phyloP scores from a whole-genome alignment of 2,113 vertebrate genomes.

The Cyprichromis sp. region DNA sequence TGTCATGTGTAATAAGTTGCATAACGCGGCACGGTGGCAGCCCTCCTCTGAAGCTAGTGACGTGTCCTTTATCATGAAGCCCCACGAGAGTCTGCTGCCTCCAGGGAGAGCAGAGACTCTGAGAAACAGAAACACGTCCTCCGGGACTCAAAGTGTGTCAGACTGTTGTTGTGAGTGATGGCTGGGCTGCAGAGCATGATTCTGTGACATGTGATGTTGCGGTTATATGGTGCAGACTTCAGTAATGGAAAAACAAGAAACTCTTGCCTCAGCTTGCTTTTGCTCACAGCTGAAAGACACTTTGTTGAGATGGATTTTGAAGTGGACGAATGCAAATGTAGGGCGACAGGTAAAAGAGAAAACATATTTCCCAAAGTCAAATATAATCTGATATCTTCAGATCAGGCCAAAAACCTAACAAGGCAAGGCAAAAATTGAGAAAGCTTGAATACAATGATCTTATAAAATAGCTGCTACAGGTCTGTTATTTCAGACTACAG shows the following conservation, averaged over 20 bases:
- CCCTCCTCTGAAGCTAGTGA: neutral
- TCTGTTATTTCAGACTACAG: neutral
- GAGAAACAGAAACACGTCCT: conserved; percentile 10
- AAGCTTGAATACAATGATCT: neutral
- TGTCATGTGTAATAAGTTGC: neutral
- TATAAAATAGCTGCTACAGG: neutral
- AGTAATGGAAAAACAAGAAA: neutral
- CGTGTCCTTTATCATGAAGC: neutral
- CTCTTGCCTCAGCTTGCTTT: neutral
- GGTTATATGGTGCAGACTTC: neutral
- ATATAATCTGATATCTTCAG: neutral
- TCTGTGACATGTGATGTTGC: neutral
- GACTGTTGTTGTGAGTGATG: neutral
- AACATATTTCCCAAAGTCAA: neutral
- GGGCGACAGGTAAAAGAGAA: neutral
- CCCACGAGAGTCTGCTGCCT: neutral
- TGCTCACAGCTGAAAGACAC: neutral
- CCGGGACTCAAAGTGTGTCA: conserved; percentile 15
- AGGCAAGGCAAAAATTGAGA: neutral
- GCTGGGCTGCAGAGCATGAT: neutral
- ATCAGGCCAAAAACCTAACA: neutral
- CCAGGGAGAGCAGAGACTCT: neutral
- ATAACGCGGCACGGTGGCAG: neutral
- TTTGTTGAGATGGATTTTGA: neutral
- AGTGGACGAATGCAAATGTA: neutral